Percentiles rank a stretch among this genome's conserved stretches.
phyloP scores from a whole-genome alignment of 1,140 invertebrate species.

The Drosophila ercepeae region DNA sequence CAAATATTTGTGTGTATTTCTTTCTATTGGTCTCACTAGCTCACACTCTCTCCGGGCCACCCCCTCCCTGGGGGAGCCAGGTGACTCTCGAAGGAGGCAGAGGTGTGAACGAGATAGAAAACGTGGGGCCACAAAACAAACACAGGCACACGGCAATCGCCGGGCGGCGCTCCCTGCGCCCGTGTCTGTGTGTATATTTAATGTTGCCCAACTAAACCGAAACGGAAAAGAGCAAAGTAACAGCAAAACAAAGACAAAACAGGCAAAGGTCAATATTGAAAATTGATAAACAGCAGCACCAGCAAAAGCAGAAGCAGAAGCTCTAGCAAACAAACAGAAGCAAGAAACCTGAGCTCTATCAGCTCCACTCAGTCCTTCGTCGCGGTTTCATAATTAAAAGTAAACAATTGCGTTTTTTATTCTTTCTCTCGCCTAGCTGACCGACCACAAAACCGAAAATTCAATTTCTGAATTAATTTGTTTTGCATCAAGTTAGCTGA shows the following conservation, averaged over 20 bases:
- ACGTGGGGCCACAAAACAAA: slow-evolving; percentile 45
- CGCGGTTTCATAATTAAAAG: slow-evolving; percentile 77
- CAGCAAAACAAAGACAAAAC: slow-evolving; percentile 55
- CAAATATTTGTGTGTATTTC: slow-evolving; percentile 59
- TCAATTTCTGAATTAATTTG: slow-evolving; percentile 63
- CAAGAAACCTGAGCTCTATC: slow-evolving; percentile 53
- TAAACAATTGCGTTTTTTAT: slow-evolving; percentile 55
- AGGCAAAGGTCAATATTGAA: slow-evolving; percentile 78
- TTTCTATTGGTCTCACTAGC: slow-evolving; percentile 15
- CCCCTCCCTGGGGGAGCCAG: slow-evolving; percentile 20
- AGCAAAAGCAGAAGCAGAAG: slow-evolving; percentile 1
- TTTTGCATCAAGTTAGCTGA: slow-evolving; percentile 44
- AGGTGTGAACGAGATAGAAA: slow-evolving; percentile 56
- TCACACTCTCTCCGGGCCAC: slow-evolving; percentile 4
- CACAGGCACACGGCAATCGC: slow-evolving; percentile 38
- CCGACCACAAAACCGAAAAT: slow-evolving; percentile 49
- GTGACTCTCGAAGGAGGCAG: slow-evolving; percentile 19
- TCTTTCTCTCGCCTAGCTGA: slow-evolving; percentile 4
- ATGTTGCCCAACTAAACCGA: slow-evolving; percentile 63
- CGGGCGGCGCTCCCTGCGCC: background rate
- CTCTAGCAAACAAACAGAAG: slow-evolving; percentile 31
- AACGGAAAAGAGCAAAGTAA: slow-evolving; percentile 44
- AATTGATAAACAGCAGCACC: slow-evolving; percentile 74
- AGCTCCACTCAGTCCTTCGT: slow-evolving; percentile 41
- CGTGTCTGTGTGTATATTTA: slow-evolving; percentile 57